Base-by-base conservation (phyloP, 35 echinoderm and acorn worm species). In the Acanthaster planci region DNA sequence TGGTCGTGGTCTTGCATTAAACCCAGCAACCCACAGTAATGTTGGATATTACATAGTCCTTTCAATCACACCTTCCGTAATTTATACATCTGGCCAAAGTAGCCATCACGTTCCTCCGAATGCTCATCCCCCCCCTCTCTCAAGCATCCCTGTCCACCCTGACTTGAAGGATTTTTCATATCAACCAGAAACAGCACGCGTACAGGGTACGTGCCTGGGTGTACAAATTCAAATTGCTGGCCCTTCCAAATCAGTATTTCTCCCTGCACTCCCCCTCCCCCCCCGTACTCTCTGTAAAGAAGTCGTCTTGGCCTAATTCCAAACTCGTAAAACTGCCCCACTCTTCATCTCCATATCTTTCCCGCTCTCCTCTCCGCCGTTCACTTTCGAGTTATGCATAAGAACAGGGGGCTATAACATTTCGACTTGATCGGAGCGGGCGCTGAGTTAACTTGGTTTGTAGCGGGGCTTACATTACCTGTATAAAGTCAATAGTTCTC, bases 401-500 rank as follows among this genome's bases (percentile, higher is more conserved):
- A 72, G 64, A 72, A 26, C 4, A 12, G 12, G 64, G 15, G 64
- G 64, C 64, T 72, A 72, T 72, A 72, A 72, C 64, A 72, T 72
- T 72, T 72, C 64, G 64, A 72, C 64, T 72, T 72, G 64, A 72
- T 72, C 64, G 30, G 64, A 72, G 64, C 30, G 64, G 14, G 27
- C 27, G 34, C 64, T 72, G 64, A 72, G 64, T 72, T 72, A 72
- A 72, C 64, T 72, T 72, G 64, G 64, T 72, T 72, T 72, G 64
- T 72, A 72, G 64, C 64, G 29, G 64, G 64, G 64, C 64, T 72
- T 72, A 72, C 64, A 35, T 72, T 72, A 72, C 64, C 64, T 72
- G 64, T 72, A 72, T 72, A 72, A 72, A 72, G 64, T 72, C 64
- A 72, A 72, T 72, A 72, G 64, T 72, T 72, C 64, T 72, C 64